A percentile compares a stretch with the other conserved stretches of the same genome.
Conservation (phyloP, 1,140 invertebrate genomes). For the Plodia interpunctella region DNA sequence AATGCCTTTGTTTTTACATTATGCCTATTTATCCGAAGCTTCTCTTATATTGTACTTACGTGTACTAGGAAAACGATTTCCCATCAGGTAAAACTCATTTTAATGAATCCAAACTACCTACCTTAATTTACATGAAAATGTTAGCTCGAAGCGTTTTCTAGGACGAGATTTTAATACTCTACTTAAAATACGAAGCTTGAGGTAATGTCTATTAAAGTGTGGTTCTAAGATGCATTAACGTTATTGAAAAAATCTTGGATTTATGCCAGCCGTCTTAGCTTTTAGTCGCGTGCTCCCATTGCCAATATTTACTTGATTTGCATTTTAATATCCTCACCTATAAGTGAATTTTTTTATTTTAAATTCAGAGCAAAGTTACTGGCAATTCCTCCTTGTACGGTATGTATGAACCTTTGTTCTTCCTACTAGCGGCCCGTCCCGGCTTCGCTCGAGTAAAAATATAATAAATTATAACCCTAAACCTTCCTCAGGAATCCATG, state of each 20-base stretch:
- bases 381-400: too few relatives aligned
- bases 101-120: constrained; percentile 50
- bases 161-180: constrained; percentile 58
- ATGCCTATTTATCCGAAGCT: constrained; percentile 9
- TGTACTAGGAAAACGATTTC: constrained; percentile 34
- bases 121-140: constrained; percentile 64
- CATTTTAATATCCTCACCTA: constrained; percentile 2
- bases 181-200: constrained; percentile 36
- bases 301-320: constrained; percentile 6
- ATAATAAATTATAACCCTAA: too few relatives aligned
- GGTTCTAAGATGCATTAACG: constrained; percentile 22
- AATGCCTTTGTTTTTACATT: background rate
- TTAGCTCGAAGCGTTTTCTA: constrained; percentile 47
- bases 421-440: too few relatives aligned
- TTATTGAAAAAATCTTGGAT: constrained; percentile 14
- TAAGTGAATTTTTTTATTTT: background rate
- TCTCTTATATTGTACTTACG: constrained; percentile 9
- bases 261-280: background rate
- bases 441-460: too few relatives aligned
- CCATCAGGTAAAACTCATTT: constrained; percentile 43
- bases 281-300: constrained; percentile 2
- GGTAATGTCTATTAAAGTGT: constrained; percentile 41
- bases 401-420: too few relatives aligned
- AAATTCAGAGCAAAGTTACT: too few relatives aligned
- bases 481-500: too few relatives aligned